Base-by-base conservation (phyloP, 2,888 invertebrate species). In the Acronicta psi region DNA sequence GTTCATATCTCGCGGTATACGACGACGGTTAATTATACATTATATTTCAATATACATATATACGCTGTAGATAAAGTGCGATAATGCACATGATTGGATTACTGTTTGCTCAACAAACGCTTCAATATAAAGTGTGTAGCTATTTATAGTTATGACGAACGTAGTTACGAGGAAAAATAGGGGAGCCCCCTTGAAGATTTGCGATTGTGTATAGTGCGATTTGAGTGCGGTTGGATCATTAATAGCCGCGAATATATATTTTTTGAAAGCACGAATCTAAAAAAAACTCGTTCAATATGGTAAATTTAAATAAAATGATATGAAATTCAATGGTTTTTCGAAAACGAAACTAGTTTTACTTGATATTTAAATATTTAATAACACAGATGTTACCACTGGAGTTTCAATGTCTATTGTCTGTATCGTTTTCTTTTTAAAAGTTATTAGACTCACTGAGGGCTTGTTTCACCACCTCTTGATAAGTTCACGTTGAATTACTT, bases 151-250 rank as follows among this genome's bases (percentile, higher is more conserved):
- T 29, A 42, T 62, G 51, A 62, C 51, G 18, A 31, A 20, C 34
- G 40, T 51, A 38, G 20, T 29, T 29, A 61, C 20, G 43, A 61
- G 50, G 63, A 69, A 52, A 62, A 62, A 18, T 45, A 40, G 14
- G 55, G 45, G 44, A 20, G 25, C 20, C 18, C 63, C 55, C 69
- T 51, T 47, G 40, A 55, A 46, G 13, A 65, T 61, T 42, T 50
- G 34, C 18, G 10, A 11, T 40, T 42, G 23, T 17, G 37, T 29
- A n/a, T 34, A 34, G 16, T 40, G 29, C 1, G 29, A 18, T 18
- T 41, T 25, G 16, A 40, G 11, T 38, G 4, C 29, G 10, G 31
- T 40, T 4, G 17, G 11, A 18, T 9, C 53, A 44, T 11, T 14
- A 44, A 29, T 44, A 40, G 31, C 50, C 34, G 45, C 23, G 60